Evolutionary conservation across 2,113 vertebrate species (phyloP).

Genomic region (Nannospalax galili): DNA sequence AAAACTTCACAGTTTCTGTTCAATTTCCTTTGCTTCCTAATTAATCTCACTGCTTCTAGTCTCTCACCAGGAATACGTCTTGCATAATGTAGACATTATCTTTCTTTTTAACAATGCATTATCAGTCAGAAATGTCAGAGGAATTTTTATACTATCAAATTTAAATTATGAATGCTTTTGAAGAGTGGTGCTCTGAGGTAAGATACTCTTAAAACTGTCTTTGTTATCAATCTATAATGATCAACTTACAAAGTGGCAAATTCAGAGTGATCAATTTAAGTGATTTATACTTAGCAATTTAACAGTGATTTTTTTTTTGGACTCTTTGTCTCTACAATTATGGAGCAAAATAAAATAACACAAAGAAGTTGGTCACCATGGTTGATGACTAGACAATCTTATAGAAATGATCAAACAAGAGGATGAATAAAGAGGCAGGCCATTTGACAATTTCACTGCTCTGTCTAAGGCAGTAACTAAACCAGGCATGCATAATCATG

Average conservation of each 20-base stretch:
- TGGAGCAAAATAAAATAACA: conserved; percentile 4
- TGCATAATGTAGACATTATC: background rate
- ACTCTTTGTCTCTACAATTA: background rate
- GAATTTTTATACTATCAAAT: background rate
- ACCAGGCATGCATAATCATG: background rate
- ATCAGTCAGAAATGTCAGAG: background rate
- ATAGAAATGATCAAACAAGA: background rate
- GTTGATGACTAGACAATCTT: background rate
- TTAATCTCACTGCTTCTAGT: background rate
- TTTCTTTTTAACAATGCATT: conserved; percentile 1
- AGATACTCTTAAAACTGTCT: background rate
- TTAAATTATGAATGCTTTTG: background rate
- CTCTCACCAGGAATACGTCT: background rate
- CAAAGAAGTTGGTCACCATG: background rate
- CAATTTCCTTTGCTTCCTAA: background rate
- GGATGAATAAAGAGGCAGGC: background rate
- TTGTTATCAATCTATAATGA: background rate
- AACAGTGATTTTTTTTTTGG: background rate
- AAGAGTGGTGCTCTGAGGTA: background rate
- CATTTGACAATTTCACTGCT: background rate
- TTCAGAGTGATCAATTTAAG: background rate
- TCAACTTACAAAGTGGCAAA: background rate
- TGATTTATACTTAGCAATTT: background rate
- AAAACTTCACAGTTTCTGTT: background rate
- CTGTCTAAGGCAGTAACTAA: background rate